A percentile compares a stretch with the other conserved stretches of the same genome.
These are phyloP conservation scores for Rhaphigaster nebulosa DNA, from an alignment of 2,888 invertebrate species.

Conservation along the genomic window DNA sequence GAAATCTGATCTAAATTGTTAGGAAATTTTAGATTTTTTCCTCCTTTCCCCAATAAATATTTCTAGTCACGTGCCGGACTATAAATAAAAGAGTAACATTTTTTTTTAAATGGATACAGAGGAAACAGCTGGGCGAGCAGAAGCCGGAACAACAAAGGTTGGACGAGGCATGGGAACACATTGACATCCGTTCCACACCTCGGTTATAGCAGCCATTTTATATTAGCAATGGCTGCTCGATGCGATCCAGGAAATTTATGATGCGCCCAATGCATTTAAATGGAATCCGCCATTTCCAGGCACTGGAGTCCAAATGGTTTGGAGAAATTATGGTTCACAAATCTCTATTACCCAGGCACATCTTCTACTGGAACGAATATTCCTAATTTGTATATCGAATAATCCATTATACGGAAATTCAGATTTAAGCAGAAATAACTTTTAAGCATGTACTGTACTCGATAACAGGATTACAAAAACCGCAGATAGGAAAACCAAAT, in stretches of 20 bases:
- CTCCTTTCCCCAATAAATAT: too few relatives aligned
- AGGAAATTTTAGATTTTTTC: too few relatives aligned
- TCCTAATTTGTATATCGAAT: neutral
- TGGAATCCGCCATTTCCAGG: neutral
- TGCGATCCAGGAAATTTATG: slow-evolving; percentile 4
- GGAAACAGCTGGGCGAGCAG: neutral
- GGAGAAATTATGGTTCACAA: neutral
- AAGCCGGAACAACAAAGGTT: neutral
- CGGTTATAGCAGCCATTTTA: slow-evolving; percentile 23
- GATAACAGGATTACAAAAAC: too few relatives aligned
- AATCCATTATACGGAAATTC: neutral
- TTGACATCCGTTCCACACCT: slow-evolving; percentile 32
- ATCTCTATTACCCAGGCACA: neutral
- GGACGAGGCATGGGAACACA: neutral
- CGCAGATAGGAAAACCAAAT: too few relatives aligned
- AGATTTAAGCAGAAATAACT: too few relatives aligned
- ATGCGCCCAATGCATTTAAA: neutral
- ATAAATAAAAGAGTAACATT: neutral
- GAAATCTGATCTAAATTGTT: too few relatives aligned
- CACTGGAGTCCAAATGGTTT: neutral
- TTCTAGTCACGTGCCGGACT: too few relatives aligned
- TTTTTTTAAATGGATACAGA: neutral
- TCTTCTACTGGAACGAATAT: neutral
- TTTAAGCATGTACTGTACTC: too few relatives aligned
- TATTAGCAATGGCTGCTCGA: neutral